These are phyloP conservation scores for Heliconius ismenius DNA, from an alignment of 2,888 invertebrate genomes.

Conservation along the genomic window DNA sequence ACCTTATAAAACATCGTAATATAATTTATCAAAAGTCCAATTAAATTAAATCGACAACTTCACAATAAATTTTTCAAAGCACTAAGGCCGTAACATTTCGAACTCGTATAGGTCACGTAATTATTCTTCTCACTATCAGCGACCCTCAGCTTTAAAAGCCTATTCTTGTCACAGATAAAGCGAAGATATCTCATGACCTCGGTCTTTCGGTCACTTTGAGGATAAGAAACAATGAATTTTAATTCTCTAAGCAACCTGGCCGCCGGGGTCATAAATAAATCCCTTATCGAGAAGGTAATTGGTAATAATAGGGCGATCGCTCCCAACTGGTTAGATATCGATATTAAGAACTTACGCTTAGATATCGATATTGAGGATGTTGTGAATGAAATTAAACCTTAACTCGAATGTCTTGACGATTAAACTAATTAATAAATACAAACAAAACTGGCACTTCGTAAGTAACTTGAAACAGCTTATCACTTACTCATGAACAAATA, in stretches of 20 bases:
- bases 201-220: slow-evolving; percentile 69
- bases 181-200: slow-evolving; percentile 76
- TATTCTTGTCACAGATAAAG: slow-evolving; percentile 79
- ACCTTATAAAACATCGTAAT: neutral
- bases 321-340: slow-evolving; percentile 56
- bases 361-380: slow-evolving; percentile 55
- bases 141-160: slow-evolving; percentile 74
- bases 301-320: slow-evolving; percentile 72
- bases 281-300: slow-evolving; percentile 79
- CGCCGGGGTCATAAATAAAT: slow-evolving; percentile 70
- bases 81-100: slow-evolving; percentile 53
- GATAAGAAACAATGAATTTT: slow-evolving; percentile 82
- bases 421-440: slow-evolving; percentile 8
- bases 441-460: neutral
- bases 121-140: slow-evolving; percentile 62
- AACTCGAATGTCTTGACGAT: slow-evolving; percentile 48
- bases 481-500: slow-evolving; percentile 61
- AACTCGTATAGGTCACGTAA: slow-evolving; percentile 69
- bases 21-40: neutral
- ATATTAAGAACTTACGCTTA: slow-evolving; percentile 52
- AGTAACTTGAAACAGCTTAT: slow-evolving; percentile 55
- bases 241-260: slow-evolving; percentile 65
- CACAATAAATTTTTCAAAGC: slow-evolving; percentile 54
- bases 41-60: neutral
- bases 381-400: slow-evolving; percentile 45